Percentiles rank a stretch among this genome's conserved stretches.
Conservation (phyloP, 1,140 invertebrate genomes). For the Ceratosolen solmsi region DNA sequence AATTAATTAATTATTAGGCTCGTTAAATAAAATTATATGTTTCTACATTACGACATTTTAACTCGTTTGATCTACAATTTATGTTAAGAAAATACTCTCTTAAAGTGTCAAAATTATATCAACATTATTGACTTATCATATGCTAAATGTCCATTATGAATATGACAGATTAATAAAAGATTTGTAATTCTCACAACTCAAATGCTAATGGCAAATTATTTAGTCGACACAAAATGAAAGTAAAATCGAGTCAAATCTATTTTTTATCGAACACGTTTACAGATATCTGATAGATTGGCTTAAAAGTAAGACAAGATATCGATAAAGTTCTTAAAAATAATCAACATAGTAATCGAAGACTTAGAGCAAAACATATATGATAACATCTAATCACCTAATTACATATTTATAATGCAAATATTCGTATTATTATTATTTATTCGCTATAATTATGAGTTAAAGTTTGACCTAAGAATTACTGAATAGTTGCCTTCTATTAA, state of each 20-base stretch:
- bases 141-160: background rate
- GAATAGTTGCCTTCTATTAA: no score
- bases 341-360: no score
- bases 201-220: background rate
- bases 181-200: background rate
- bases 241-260: background rate
- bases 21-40: no score
- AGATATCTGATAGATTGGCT: background rate
- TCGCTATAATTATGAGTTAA: no score
- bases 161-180: background rate
- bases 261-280: background rate
- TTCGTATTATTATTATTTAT: no score
- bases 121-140: background rate
- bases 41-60: background rate
- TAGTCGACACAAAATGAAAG: background rate
- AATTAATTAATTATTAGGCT: no score
- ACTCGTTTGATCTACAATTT: background rate
- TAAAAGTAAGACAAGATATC: background rate
- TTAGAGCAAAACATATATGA: no score
- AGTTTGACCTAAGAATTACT: no score
- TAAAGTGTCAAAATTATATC: background rate
- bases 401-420: no score
- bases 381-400: no score
- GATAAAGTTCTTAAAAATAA: no score
- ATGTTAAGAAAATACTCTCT: background rate